Evolutionary conservation across 2,113 vertebrate species (phyloP), one percentile per base, ranked within the genome.

Genomic region (Engystomops pustulosus): DNA sequence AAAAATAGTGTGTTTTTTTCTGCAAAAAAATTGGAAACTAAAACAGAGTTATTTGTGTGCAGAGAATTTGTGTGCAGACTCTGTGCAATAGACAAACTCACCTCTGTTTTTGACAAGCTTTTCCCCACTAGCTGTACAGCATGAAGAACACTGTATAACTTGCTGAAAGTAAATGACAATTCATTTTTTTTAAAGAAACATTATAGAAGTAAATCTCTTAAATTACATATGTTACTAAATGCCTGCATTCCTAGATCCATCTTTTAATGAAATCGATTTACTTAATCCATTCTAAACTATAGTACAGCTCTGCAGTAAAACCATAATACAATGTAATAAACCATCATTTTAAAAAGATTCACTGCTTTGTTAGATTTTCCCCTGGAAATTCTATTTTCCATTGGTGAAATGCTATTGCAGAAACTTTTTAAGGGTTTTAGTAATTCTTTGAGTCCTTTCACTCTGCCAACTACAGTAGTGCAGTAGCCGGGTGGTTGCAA

Each of bases 241-340:
- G 67, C 7, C 9, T 38, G 18, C 18, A 27, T 20, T 69, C 34
- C 38, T 69, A 38, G 38, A 34, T 69, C 34, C 67, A 11, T 45
- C 36, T n/a, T 18, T n/a, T 71, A 71, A 71, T n/a, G 11, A 38
- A 71, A 71, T 71, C 34, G 45, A 71, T 71, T 71, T 41, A 45
- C 36, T 23, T 41, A 44, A 38, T 20, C 27, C n/a, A 15, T 45
- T 72, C 25, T 41, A 72, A 72, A 47, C 10, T 45, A 72, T 47
- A 25, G 32, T 18, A 67, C 17, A 34, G 62, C 23, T n/a, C n/a
- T n/a, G n/a, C n/a, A n/a, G 11, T 27, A 15, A 71, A 25, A 71
- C 10, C 36, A 11, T 41, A 44, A 44, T 44, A n/a, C 23, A 71
- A 14, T 23, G 68, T 20, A 71, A 71, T 71, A 71, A 71, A 45